A percentile compares a stretch with the other conserved stretches of the same genome.
Evolutionary conservation across 2,113 vertebrate species (phyloP).

Genomic region (Psilopsiagon aymara): DNA sequence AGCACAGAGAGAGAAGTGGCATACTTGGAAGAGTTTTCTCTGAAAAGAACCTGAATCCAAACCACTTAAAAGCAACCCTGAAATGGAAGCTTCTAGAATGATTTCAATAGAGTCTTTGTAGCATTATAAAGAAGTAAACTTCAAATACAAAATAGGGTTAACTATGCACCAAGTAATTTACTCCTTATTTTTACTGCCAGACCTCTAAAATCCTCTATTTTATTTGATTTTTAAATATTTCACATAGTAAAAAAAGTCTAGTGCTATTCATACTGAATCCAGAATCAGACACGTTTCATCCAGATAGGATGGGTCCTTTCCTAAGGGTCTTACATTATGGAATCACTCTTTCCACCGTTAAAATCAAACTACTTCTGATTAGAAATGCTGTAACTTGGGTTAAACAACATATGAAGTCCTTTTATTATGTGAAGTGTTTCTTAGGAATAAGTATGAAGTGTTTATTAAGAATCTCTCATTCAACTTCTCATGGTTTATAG

Average conservation of each 20-base stretch:
- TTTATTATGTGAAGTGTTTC: not conserved
- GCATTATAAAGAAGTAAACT: not conserved
- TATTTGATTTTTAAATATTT: not conserved
- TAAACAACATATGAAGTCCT: not conserved
- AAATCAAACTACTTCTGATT: not conserved
- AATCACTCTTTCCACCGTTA: not conserved
- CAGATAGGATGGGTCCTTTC: not conserved
- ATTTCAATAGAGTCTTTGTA: not conserved
- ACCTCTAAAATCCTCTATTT: not conserved
- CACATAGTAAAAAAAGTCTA: not conserved
- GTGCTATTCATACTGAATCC: not conserved
- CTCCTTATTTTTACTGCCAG: not conserved
- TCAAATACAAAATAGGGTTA: not conserved
- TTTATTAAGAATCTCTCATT: not conserved
- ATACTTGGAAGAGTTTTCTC: not conserved
- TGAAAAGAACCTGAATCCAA: not conserved
- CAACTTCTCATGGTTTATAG: not conserved
- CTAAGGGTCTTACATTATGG: not conserved
- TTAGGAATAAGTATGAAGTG: not conserved
- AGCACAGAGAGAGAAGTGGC: not conserved
- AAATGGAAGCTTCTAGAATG: not conserved
- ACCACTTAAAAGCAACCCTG: not conserved
- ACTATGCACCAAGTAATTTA: not conserved
- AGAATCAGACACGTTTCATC: not conserved
- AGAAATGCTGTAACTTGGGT: not conserved